Percentiles rank a stretch among this genome's conserved stretches.
phyloP scores from a whole-genome alignment of 2,113 vertebrate genomes.

The Acanthisitta chloris region DNA sequence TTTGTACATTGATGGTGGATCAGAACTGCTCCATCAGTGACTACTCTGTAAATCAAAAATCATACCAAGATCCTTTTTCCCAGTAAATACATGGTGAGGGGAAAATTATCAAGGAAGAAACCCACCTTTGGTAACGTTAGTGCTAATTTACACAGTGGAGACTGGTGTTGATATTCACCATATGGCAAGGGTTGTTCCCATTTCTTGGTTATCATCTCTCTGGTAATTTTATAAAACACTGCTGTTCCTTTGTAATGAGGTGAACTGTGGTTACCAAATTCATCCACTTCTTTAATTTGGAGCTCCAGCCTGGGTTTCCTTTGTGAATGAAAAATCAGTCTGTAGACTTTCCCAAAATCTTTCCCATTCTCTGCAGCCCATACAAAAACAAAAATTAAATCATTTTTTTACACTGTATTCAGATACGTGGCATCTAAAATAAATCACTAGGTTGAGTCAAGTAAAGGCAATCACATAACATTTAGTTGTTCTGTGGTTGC shows the following conservation, averaged over 20 bases:
- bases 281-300: constrained; percentile 80
- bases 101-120: neutral
- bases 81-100: neutral
- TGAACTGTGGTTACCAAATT: constrained; percentile 86
- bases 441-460: neutral
- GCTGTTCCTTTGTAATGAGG: constrained; percentile 85
- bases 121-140: constrained; percentile 85
- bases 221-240: constrained; percentile 77
- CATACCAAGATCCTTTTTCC: neutral
- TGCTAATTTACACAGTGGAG: constrained; percentile 80
- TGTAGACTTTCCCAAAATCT: constrained; percentile 62
- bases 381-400: neutral
- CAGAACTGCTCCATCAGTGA: neutral
- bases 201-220: constrained; percentile 64
- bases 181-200: constrained; percentile 22
- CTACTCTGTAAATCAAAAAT: neutral
- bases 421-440: neutral
- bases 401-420: neutral
- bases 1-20: neutral
- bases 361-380: constrained; percentile 60
- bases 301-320: constrained; percentile 74
- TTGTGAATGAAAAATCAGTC: constrained; percentile 85
- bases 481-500: neutral
- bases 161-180: constrained; percentile 49
- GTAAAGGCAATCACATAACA: neutral